Evolutionary conservation across 1,140 invertebrate genomes (phyloP), one percentile per base, ranked within the genome.

Genomic region (Daktulosphaira vitifoliae): DNA sequence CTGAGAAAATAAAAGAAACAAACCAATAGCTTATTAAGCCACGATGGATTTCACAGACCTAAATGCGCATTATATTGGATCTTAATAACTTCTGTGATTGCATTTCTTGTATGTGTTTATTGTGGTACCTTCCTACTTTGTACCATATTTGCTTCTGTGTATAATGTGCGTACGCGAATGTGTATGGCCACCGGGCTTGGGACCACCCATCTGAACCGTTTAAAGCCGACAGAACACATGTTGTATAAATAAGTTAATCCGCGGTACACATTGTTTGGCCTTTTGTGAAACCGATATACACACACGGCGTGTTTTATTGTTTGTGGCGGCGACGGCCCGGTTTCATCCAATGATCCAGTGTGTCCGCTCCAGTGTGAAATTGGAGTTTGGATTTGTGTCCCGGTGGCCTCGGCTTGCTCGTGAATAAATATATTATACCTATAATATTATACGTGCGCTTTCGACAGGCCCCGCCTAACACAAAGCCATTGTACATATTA

Each of bases 201-300:
- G 56, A 62, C 56, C 56, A 62, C 56, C 56, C 56, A 62, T 62
- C 56, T 46, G 56, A 62, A 62, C 56, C 56, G 56, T 62, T 62
- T 62, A 62, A 62, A 62, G 56, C 56, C 56, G 56, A 44, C 39
- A 11, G n/a, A 11, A 62, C 56, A 62, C 56, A 62, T 62, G 56
- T 62, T 62, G 56, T 62, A 46, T 33, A 62, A 48, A 62, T 62
- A 62, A 62, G 56, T 62, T 62, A 62, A 62, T 62, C 56, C 56
- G 56, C 56, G 56, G 39, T 44, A 38, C 53, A 38, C 39, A 44
- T 62, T 62, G 56, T 62, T 48, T 5, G 42, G 56, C 42, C 56
- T 62, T 62, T 62, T 62, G 56, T 62, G 56, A 46, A 62, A 62
- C 56, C 56, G 56, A 62, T 62, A 59, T 29, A 59, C 22, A 38